Conservation (phyloP, 2,113 vertebrate species). For the Campylomormyrus tamandua region DNA sequence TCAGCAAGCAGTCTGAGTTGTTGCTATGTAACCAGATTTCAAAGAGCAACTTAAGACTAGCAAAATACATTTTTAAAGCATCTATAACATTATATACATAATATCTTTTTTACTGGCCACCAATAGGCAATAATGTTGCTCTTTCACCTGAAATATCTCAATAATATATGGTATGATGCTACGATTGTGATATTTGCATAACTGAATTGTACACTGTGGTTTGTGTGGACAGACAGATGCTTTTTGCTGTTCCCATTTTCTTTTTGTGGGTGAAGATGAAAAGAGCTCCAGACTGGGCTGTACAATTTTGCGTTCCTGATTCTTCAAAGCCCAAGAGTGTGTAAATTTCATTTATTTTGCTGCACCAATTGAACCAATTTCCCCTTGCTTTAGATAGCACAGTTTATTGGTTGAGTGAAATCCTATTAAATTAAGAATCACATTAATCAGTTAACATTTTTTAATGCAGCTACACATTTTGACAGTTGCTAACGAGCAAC, state of each 20-base stretch:
- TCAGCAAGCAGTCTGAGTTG: not conserved
- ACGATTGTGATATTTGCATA: not conserved
- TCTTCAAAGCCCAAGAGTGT: not conserved
- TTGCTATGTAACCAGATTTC: not conserved
- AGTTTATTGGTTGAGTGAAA: not conserved
- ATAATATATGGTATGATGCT: not conserved
- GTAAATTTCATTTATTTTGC: not conserved
- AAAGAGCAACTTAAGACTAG: not conserved
- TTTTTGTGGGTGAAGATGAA: not conserved
- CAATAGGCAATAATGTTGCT: not conserved
- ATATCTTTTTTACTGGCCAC: not conserved
- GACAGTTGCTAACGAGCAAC: not conserved
- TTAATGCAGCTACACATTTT: not conserved
- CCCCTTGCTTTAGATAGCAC: not conserved
- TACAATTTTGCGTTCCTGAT: not conserved
- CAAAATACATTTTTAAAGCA: not conserved
- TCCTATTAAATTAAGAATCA: slow-evolving; percentile 1
- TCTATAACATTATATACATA: not conserved
- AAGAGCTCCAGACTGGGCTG: not conserved
- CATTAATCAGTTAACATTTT: not conserved
- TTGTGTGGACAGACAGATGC: not conserved
- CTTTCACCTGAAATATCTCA: not conserved
- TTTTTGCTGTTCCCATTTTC: not conserved
- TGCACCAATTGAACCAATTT: not conserved
- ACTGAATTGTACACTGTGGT: not conserved